Percentiles rank a stretch among this genome's conserved stretches.
Conservation (phyloP, 2,113 vertebrate genomes). For the Mormoops blainvillei region DNA sequence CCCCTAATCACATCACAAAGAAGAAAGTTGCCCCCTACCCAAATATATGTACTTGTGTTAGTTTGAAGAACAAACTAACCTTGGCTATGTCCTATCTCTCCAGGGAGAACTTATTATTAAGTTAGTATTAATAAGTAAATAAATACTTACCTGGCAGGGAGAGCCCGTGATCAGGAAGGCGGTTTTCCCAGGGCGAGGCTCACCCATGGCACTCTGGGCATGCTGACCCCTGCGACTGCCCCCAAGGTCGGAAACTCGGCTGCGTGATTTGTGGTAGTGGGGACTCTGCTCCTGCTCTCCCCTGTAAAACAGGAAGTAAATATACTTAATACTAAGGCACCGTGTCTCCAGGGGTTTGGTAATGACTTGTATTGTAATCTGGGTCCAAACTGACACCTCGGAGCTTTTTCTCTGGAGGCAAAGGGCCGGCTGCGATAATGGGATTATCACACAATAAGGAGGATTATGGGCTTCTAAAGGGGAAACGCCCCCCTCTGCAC, state of each 20-base stretch:
- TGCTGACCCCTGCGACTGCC: too few species aligned
- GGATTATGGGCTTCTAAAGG: background rate
- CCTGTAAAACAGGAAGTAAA: background rate
- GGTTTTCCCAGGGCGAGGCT: too few species aligned
- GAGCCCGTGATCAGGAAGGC: too few species aligned
- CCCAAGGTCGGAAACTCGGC: too few species aligned
- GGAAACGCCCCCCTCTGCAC: background rate
- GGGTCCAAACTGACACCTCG: background rate
- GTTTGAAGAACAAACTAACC: background rate
- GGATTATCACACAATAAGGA: background rate
- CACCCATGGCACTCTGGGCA: too few species aligned
- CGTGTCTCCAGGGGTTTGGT: background rate
- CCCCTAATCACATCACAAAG: background rate
- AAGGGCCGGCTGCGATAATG: background rate
- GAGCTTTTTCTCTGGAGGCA: background rate
- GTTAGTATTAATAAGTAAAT: too few species aligned
- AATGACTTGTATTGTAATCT: background rate
- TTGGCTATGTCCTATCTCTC: too few species aligned
- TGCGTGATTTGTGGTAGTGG: too few species aligned
- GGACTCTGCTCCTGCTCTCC: too few species aligned
- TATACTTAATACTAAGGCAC: background rate
- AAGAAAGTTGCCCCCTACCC: background rate
- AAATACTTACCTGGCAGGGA: too few species aligned
- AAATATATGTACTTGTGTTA: background rate
- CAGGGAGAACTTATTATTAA: background rate